Evolutionary conservation across 1,140 invertebrate genomes (phyloP).

Genomic region (Halyomorpha halys): DNA sequence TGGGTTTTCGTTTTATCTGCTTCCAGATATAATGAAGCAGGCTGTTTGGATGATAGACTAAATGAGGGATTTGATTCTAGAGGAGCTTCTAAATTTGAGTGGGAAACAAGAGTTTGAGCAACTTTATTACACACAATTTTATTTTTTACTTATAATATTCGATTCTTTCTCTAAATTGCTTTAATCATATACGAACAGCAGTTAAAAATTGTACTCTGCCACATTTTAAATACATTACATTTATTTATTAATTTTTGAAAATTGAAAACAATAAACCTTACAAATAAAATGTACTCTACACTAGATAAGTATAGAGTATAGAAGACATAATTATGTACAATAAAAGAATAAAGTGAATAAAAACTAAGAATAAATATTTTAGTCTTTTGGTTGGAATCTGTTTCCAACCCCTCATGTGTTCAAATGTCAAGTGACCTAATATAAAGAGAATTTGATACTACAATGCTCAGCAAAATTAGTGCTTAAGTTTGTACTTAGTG

Average conservation of each 20-base stretch:
- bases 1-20: conserved; percentile 29
- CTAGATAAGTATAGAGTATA: conserved; percentile 5
- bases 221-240: too few relatives aligned
- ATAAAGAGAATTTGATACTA: not conserved
- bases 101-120: conserved; percentile 26
- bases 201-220: conserved; percentile 8
- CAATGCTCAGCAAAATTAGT: too few relatives aligned
- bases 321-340: not conserved
- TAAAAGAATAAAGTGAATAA: not conserved
- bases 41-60: conserved; percentile 28
- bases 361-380: not conserved
- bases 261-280: too few relatives aligned
- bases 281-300: conserved; percentile 11
- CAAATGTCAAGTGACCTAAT: conserved; percentile 14
- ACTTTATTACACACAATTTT: not conserved
- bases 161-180: not conserved
- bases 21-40: conserved; percentile 31
- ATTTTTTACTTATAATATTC: not conserved
- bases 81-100: conserved; percentile 24
- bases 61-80: conserved; percentile 21
- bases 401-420: not conserved
- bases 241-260: too few relatives aligned
- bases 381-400: not conserved
- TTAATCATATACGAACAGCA: not conserved
- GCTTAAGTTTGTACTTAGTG: too few relatives aligned